Conservation (phyloP, 2,113 vertebrate genomes). For the Alethe diademata region DNA sequence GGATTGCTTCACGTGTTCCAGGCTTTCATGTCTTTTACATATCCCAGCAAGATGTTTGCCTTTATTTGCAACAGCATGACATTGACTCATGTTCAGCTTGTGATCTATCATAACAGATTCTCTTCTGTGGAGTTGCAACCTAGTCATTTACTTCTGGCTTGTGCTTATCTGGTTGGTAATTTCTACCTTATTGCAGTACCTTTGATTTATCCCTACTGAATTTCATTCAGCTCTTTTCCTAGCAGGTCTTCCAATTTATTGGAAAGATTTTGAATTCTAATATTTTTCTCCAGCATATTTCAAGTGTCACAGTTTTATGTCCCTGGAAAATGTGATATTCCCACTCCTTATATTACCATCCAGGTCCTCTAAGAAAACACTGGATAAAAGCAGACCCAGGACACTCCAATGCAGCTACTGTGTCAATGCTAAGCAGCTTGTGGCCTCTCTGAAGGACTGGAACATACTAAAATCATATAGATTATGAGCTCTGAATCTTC, state of each 20-base stretch:
- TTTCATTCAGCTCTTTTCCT: not conserved
- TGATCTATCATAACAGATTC: not conserved
- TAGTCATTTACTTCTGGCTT: not conserved
- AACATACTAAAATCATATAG: not conserved
- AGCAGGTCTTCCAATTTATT: not conserved
- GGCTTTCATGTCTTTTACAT: not conserved
- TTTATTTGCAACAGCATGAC: constrained; percentile 17
- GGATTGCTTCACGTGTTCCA: not conserved
- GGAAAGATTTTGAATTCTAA: not conserved
- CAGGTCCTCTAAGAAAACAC: not conserved
- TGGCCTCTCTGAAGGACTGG: not conserved
- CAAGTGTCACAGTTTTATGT: not conserved
- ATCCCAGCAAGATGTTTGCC: not conserved
- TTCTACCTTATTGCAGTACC: not conserved
- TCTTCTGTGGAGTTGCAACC: not conserved
- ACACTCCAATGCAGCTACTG: not conserved
- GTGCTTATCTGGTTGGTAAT: not conserved
- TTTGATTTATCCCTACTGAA: not conserved
- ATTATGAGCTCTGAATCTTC: not conserved
- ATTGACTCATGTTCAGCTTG: constrained; percentile 26
- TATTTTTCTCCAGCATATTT: not conserved
- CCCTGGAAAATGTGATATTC: not conserved
- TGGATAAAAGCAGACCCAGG: not conserved
- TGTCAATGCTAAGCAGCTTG: not conserved
- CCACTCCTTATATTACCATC: not conserved